These are phyloP conservation scores for Ormyrus nitidulus DNA, from an alignment of 2,888 invertebrate genomes.

Conservation along the genomic window DNA sequence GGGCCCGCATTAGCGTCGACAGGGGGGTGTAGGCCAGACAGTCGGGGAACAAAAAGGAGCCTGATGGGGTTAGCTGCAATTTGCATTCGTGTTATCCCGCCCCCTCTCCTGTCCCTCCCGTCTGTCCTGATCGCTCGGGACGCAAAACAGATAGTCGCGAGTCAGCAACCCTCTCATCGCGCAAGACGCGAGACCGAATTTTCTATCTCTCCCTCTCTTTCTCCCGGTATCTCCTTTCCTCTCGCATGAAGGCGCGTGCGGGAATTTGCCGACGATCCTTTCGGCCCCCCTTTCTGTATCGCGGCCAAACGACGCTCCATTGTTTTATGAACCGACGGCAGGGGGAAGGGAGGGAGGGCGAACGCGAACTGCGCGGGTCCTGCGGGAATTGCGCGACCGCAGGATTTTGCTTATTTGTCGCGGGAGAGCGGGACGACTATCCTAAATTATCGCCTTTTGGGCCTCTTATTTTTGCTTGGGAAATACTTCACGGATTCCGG, in stretches of 20 bases:
- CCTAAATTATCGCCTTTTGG: no score
- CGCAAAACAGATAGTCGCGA: constrained; percentile 57
- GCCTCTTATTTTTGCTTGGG: no score
- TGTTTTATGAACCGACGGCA: background rate
- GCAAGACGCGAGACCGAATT: constrained; percentile 1
- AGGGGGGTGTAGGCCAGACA: no score
- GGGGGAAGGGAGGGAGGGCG: background rate
- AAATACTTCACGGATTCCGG: no score
- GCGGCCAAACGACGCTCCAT: background rate
- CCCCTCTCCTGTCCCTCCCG: constrained; percentile 29
- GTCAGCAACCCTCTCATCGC: constrained; percentile 6
- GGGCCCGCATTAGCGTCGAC: no score
- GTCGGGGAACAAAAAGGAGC: constrained; percentile 61
- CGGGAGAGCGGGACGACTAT: no score
- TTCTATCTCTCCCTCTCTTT: no score
- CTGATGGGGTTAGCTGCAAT: constrained; percentile 64
- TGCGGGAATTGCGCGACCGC: no score
- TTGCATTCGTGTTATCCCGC: constrained; percentile 61
- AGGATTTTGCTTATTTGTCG: no score
- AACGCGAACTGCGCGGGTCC: constrained; percentile 2
- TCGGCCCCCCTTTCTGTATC: background rate
- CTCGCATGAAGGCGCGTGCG: background rate
- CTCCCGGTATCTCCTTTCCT: constrained; percentile 14
- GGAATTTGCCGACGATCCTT: background rate
- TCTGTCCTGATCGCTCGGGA: constrained; percentile 22